Evolutionary conservation across 2,888 invertebrate species (phyloP).

Genomic region (Phymatocera aterrima): DNA sequence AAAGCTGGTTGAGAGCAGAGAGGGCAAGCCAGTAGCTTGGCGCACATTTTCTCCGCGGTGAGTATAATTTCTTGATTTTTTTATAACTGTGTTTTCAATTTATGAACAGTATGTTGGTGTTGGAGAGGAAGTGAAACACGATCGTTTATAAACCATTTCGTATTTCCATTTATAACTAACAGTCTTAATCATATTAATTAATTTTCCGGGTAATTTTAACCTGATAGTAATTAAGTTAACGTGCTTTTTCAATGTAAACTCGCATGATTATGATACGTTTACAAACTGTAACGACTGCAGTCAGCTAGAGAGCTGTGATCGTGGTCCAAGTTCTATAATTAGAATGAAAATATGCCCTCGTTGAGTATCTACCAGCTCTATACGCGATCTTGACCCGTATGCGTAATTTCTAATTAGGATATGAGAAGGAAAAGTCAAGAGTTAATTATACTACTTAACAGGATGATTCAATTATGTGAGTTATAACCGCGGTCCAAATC

Average conservation of each 20-base stretch:
- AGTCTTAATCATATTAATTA: not conserved
- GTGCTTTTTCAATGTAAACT: too few relatives aligned
- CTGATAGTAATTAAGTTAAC: not conserved
- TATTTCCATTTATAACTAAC: not conserved
- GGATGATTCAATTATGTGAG: not conserved
- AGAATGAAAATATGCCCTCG: constrained; percentile 53
- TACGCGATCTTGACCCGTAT: constrained; percentile 30
- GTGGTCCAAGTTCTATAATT: constrained; percentile 56
- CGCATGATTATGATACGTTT: not conserved
- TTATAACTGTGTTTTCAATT: not conserved
- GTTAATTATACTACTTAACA: not conserved
- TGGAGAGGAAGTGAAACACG: not conserved
- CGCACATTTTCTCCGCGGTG: constrained; percentile 72
- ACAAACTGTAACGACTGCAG: constrained; percentile 18
- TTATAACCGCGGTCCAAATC: not conserved
- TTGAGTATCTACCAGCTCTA: constrained; percentile 11
- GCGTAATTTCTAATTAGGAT: constrained; percentile 19
- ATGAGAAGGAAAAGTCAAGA: not conserved
- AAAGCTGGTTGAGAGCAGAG: constrained; percentile 86
- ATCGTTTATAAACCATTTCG: not conserved
- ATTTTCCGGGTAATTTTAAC: not conserved
- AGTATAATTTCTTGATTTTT: not conserved
- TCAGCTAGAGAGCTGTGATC: not conserved
- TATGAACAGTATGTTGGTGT: not conserved
- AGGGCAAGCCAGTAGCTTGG: constrained; percentile 82